phyloP scores from a whole-genome alignment of 2,113 vertebrate genomes.

The Sapajus apella region DNA sequence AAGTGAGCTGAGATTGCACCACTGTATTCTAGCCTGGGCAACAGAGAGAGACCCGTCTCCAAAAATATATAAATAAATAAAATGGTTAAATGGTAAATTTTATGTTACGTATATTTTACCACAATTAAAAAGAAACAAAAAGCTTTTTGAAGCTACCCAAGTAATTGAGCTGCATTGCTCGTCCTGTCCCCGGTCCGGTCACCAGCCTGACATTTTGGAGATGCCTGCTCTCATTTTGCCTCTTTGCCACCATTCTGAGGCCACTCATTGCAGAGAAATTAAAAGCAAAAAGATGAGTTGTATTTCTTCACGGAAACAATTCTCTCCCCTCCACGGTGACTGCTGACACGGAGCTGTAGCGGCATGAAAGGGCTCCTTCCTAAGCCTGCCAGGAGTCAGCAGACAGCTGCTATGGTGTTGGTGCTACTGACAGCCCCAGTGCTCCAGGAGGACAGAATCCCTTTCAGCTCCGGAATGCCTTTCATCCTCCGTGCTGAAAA shows the following conservation, averaged over 20 bases:
- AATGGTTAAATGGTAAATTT: not conserved
- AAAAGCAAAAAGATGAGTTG: not conserved
- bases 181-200: not conserved
- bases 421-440: not conserved
- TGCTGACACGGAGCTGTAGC: not conserved
- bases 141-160: not conserved
- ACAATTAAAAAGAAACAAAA: too few relatives aligned
- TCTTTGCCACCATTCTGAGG: not conserved
- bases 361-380: not conserved
- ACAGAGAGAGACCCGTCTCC: too few relatives aligned
- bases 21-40: too few relatives aligned
- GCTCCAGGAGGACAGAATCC: not conserved
- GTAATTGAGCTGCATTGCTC: not conserved
- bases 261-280: not conserved
- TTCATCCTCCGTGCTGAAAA: conserved; percentile 43
- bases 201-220: not conserved
- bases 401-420: not conserved
- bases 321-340: not conserved
- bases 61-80: too few relatives aligned
- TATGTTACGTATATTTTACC: not conserved
- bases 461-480: conserved; percentile 47
- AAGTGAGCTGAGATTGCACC: too few relatives aligned
- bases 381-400: not conserved
- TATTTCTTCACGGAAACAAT: not conserved
- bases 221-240: not conserved